Evolutionary conservation across 2,113 vertebrate genomes (phyloP), one percentile per base, ranked within the genome.

Genomic region (Cinclus cinclus): DNA sequence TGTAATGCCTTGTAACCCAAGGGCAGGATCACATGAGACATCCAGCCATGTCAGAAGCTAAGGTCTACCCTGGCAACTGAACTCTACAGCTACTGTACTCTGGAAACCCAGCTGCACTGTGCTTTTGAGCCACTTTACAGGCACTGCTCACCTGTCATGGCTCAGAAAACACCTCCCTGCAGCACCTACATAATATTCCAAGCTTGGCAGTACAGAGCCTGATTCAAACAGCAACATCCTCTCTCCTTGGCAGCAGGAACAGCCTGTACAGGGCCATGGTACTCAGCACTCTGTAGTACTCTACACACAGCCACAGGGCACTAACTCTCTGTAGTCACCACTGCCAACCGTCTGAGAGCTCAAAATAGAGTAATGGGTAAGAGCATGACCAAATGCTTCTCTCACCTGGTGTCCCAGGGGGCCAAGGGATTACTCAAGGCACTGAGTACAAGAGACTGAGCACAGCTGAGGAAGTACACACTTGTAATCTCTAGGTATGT

Each of bases 401-500:
- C 64, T 49, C 58, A 28, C 20, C 13, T 63, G 10, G 33, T 37
- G 21, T 18, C 18, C 62, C 13, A 39, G 33, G 65, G 28, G 35
- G 37, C n/a, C 6, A 30, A 22, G 41, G 28, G 13, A 28, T 37
- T 83, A 88, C n/a, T 64, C 42, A 58, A 65, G 23, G 82, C 35
- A 68, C 7, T 11, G 9, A 75, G 35, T 20, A 39, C 17, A 49
- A 41, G 33, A 74, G 22, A 46, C 9, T 35, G 10, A 85, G 31
- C 24, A 74, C 25, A 78, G 69, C 25, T 47, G 39, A 74, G 35
- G 16, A 87, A 47, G n/a, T 52, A 39, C 65, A 50, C 19, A 20
- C 28, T 71, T 1, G 2, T 21, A 15, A 68, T 39, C 14, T 49
- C 11, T 10, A 55, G 35, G 35, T 33, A 55, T 0, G 0, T 24